Evolutionary conservation across 2,113 vertebrate genomes (phyloP).

Genomic region (Gymnarchus niloticus): DNA sequence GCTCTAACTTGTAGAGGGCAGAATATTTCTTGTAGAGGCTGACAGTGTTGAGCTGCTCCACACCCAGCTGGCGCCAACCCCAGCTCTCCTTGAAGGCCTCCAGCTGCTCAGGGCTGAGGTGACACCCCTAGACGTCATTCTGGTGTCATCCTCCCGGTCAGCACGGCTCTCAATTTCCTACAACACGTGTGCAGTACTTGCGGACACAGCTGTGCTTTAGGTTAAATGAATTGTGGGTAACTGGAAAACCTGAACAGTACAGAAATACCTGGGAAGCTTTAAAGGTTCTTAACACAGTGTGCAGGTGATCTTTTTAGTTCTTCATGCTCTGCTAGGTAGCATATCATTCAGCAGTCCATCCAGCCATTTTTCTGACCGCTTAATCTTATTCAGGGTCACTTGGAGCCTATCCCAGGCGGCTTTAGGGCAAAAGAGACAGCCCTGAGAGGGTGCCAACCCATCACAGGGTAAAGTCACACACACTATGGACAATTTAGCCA

Average conservation of each 20-base stretch:
- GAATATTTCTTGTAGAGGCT: conserved; percentile 52
- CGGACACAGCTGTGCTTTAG: neutral
- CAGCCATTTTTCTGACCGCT: too few species aligned
- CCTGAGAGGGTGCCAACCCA: too few species aligned
- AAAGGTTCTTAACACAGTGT: neutral
- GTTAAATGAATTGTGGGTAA: neutral
- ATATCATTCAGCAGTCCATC: too few species aligned
- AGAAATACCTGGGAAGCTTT: too few species aligned
- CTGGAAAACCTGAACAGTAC: neutral
- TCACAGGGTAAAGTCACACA: too few species aligned
- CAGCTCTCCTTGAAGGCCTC: conserved; percentile 63
- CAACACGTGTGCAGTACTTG: neutral
- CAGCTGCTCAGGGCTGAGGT: conserved; percentile 54
- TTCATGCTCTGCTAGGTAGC: neutral
- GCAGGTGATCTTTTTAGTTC: neutral
- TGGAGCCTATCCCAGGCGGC: too few species aligned
- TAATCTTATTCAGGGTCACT: too few species aligned
- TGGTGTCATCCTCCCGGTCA: conserved; percentile 6
- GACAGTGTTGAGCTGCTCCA: conserved; percentile 37
- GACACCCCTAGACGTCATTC: neutral
- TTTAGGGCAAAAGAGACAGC: too few species aligned
- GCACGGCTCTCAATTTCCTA: neutral
- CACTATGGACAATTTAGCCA: too few species aligned
- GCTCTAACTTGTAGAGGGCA: conserved; percentile 56
- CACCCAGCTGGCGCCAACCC: conserved; percentile 49